A percentile compares a stretch with the other conserved stretches of the same genome.
Evolutionary conservation across 2,797 vertebrate genomes (phyloP).

Genomic region (Gallirallus australis): DNA sequence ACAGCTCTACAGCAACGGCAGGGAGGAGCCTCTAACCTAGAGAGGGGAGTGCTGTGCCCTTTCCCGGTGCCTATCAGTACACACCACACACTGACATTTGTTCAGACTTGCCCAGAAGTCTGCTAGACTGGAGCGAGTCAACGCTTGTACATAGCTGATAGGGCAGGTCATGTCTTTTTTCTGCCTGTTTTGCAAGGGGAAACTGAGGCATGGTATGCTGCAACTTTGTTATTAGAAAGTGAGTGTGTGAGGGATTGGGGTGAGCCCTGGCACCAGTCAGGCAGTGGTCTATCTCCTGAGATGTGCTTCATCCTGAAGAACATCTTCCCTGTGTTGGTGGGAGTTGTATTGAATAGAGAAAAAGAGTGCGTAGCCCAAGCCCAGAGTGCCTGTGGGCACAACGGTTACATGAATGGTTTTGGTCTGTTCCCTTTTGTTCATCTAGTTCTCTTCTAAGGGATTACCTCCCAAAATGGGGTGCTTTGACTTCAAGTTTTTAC

Average conservation of each 20-base stretch:
- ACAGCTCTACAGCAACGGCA: not conserved
- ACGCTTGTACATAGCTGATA: not conserved
- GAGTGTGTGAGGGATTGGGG: not conserved
- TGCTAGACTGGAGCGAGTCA: not conserved
- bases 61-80: not conserved
- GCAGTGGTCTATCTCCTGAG: not conserved
- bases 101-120: constrained; percentile 30
- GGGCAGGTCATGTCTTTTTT: not conserved
- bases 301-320: not conserved
- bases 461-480: not conserved
- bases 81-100: not conserved
- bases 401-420: not conserved
- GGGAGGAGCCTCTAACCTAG: not conserved
- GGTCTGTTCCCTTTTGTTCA: not conserved
- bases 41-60: not conserved
- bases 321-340: not conserved
- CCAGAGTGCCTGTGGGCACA: not conserved
- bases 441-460: not conserved
- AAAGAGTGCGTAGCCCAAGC: not conserved
- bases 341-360: not conserved
- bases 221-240: not conserved
- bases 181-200: constrained; percentile 1
- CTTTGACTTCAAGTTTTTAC: not conserved
- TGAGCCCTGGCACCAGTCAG: not conserved
- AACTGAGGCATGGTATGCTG: constrained; percentile 8